These are phyloP conservation scores for Vimba vimba DNA, from an alignment of 2,113 vertebrate genomes.

Conservation along the genomic window DNA sequence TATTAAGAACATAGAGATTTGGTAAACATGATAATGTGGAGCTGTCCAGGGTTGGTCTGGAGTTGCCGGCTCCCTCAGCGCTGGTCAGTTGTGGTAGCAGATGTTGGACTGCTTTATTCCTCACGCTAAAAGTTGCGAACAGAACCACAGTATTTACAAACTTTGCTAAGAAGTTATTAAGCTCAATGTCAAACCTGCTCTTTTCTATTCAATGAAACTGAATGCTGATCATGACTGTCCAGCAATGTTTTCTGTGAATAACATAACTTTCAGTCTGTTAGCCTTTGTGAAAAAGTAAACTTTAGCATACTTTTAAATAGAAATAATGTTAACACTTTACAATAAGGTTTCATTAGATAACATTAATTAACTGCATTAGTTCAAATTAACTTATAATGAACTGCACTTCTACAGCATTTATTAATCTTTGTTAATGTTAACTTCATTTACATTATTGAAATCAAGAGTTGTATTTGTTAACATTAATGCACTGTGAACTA, in stretches of 20 bases:
- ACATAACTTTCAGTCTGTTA: not conserved
- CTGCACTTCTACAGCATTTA: too few species aligned
- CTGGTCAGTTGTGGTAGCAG: constrained; percentile 80
- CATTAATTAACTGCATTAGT: too few species aligned
- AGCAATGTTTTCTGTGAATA: not conserved
- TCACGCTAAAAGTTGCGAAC: constrained; percentile 76
- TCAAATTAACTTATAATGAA: too few species aligned
- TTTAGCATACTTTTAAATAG: not conserved
- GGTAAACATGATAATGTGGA: constrained; percentile 74
- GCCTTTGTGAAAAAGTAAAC: not conserved
- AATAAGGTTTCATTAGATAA: too few species aligned
- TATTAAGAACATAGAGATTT: constrained; percentile 79
- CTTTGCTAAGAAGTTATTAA: not conserved
- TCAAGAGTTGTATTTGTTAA: too few species aligned
- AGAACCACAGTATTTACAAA: not conserved
- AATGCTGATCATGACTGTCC: not conserved
- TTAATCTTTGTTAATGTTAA: too few species aligned
- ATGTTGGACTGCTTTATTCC: constrained; percentile 82
- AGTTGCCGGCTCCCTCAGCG: constrained; percentile 70
- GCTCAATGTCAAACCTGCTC: not conserved
- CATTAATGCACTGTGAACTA: too few species aligned
- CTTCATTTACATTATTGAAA: too few species aligned
- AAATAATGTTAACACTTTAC: too few species aligned
- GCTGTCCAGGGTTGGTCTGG: constrained; percentile 76
- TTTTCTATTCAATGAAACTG: not conserved